Base-by-base conservation (phyloP, 1,140 invertebrate genomes). In the Chironomus striatipennis region DNA sequence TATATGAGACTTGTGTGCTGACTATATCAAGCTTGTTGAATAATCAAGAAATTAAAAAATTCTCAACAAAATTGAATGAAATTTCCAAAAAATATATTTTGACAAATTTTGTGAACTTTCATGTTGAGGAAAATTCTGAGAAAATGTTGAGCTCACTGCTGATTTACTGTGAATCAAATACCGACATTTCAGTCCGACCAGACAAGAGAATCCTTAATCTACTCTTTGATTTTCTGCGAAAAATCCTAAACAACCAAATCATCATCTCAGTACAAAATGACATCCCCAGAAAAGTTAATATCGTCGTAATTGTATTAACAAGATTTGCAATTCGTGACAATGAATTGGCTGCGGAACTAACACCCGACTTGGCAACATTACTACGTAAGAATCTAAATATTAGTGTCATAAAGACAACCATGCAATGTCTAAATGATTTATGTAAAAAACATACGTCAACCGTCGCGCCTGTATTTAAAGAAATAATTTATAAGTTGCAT, bases 381-480 rank as follows among this genome's bases (percentile, higher is more conserved):
- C 18, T 70, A 9, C 4, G 65, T 8, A 70, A 20, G 10, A 70
- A 18, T 21, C 4, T 70, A 18, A 10, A 18, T 17, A 10, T 70
- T 7, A 70, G 20, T 70, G 65, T 70, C 0, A 70, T 70, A 18
- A 70, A 70, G 18, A 70, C n/a, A 18, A 21, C 65, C 0, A 70
- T 70, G n/a, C 65, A 70, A 70, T 70, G 65, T 70, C 65, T 70
- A 5, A 70, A 70, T 70, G 65, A 70, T 70, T 21, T 70, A 20
- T 70, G 65, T 17, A 70, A 70, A 12, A 70, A 70, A 12, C 65
- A 70, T 20, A 70, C 65, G 7, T 70, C 65, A 20, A 70, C 65
- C 3, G 65, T 70, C 10, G 65, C 17, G 2, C 65, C 65, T 20
- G 65, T 70, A 20, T 70, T 70, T 21, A 20, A 18, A 10, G 65